A percentile compares a stretch with the other conserved stretches of the same genome.
These are phyloP conservation scores for Pseudonaja textilis DNA, from an alignment of 2,113 vertebrate species.

Conservation along the genomic window DNA sequence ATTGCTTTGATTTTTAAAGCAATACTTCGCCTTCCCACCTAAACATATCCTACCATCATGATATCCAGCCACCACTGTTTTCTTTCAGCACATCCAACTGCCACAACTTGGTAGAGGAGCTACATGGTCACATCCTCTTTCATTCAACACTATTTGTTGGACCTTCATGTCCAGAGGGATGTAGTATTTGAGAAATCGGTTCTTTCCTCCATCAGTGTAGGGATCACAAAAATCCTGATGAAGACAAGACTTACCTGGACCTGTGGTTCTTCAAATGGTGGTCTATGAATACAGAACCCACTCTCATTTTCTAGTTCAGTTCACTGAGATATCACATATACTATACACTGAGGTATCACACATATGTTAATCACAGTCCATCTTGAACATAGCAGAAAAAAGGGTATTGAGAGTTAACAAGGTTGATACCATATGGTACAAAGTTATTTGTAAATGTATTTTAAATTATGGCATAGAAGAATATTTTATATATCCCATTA, in stretches of 20 bases:
- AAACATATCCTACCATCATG: not conserved
- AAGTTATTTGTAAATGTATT: not conserved
- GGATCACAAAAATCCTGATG: not conserved
- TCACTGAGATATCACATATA: not conserved
- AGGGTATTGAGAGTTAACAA: not conserved
- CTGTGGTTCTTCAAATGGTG: not conserved
- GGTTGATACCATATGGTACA: not conserved
- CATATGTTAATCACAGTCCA: not conserved
- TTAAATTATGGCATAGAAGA: not conserved
- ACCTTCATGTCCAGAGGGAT: not conserved
- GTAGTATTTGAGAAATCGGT: not conserved
- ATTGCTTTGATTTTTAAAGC: not conserved
- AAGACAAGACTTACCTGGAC: not conserved
- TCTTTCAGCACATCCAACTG: not conserved
- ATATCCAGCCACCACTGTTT: not conserved
- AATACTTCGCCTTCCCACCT: not conserved
- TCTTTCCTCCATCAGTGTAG: not conserved
- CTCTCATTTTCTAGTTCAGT: not conserved
- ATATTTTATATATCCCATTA: constrained; percentile 6
- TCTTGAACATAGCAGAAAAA: not conserved
- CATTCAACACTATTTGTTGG: not conserved
- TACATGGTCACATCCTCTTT: not conserved
- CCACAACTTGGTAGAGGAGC: not conserved
- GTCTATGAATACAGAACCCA: not conserved
- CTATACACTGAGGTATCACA: not conserved